Evolutionary conservation across 2,113 vertebrate species (phyloP), one percentile per base, ranked within the genome.

Genomic region (Lates calcarifer): DNA sequence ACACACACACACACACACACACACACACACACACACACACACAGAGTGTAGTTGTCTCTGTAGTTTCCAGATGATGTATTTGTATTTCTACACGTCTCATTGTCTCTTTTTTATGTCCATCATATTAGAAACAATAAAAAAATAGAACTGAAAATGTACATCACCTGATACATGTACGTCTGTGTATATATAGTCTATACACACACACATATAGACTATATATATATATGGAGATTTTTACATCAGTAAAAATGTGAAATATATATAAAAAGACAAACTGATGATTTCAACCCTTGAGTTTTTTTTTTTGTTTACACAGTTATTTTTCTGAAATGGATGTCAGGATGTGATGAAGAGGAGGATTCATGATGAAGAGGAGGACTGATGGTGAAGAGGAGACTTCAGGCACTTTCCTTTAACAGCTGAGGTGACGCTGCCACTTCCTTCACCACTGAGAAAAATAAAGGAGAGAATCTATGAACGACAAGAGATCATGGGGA

Each of bases 71-170:
- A 86, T 83, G 81, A 83, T 95, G 94, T 96, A 93, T 96, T 95
- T 95, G 64, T 95, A 95, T 96, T 96, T 96, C 96, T 95, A 96
- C 78, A 91, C 90, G 95, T 96, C 93, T 82, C 49, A 71, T 60
- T 26, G 18, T 37, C 62, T 70, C 53, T 55, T 66, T 77, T 55
- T 51, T n/a, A 96, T 93, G 93, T 95, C 93, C 93, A 95, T 96
- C 95, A 95, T 95, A 96, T 96, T 97, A 97, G 95, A 97, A 97
- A 97, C 96, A 95, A 97, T 97, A 89, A 96, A 96, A 97, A 93
- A 91, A 92, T 90, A 90, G 72, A 92, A 91, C 90, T 87, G 79
- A 96, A 97, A 97, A 97, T 97, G 96, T 97, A 97, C 96, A 97
- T 96, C 95, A 96, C 94, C 94, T 96, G 93, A 89, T 96, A 95